Base-by-base conservation (phyloP, 2,113 vertebrate genomes). In the Indicator maculatus region DNA sequence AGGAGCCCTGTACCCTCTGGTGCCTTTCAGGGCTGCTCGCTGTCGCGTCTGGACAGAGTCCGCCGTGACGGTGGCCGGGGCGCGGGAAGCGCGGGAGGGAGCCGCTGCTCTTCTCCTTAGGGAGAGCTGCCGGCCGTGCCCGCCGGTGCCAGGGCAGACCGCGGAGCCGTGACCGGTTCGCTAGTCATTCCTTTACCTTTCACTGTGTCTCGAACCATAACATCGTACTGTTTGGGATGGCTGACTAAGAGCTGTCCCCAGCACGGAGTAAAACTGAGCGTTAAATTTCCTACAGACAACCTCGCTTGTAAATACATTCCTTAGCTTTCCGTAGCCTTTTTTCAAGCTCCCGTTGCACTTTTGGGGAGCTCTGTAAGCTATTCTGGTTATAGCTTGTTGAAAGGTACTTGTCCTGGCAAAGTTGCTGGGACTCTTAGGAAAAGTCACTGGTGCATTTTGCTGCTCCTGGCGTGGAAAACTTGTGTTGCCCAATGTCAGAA, bases 201-300 rank as follows among this genome's bases (percentile, higher is more conserved):
- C 36, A 4, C 52, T 1, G 50, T 19, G 8, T n/a, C 38, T 8
- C 70, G 12, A 2, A 14, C 28, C 24, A 1, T 6, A 11, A 9
- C 4, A 1, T 5, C 4, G 2, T 7, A 63, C 15, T 9, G 23
- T 2, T 5, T 4, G 56, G 10, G 31, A 50, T 1, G 36, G 60
- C 28, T 8, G 56, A 26, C 36, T 4, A 0, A 11, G 50, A 16
- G n/a, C 1, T 14, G 60, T 11, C 67, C 61, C 13, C n/a, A 1
- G 3, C 30, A 3, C 15, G 2, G 5, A 5, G 39, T 5, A 3
- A 15, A 27, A 9, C 5, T 2, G 21, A 17, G 28, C 0, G 23
- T 1, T 14, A 2, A 3, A 3, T 59, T 2, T 2, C 8, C 3
- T 11, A 0, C 1, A 3, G 55, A 27, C 45, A 11, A 0, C 19